phyloP scores from a whole-genome alignment of 2,797 vertebrate genomes.

The Neosilurus mollespiculum region DNA sequence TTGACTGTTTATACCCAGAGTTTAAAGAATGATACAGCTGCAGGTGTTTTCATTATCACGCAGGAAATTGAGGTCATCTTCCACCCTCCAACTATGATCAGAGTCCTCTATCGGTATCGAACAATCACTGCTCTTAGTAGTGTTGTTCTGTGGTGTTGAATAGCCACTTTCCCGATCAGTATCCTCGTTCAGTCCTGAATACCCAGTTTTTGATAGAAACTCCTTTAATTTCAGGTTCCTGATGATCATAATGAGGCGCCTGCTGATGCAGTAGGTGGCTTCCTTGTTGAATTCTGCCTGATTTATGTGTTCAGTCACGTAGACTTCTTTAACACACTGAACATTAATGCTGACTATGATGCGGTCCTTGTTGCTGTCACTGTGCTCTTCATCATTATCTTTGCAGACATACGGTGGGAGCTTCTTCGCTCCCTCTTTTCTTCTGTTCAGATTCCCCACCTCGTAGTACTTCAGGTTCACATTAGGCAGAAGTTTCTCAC shows the following conservation, averaged over 20 bases:
- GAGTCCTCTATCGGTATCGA: background rate
- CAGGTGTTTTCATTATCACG: background rate
- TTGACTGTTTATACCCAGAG: background rate
- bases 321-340: background rate
- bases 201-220: background rate
- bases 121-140: background rate
- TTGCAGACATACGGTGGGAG: no score
- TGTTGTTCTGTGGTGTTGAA: no score
- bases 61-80: no score
- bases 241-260: background rate
- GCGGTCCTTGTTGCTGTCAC: background rate
- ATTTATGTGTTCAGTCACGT: no score
- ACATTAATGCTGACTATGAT: background rate
- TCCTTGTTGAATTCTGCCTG: background rate
- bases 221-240: background rate
- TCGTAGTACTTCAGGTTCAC: background rate
- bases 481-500: background rate
- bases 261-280: background rate
- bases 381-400: no score
- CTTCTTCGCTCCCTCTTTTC: no score
- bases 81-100: no score
- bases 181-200: background rate
- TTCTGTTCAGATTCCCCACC: background rate
- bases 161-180: background rate
- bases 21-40: background rate